Conservation (phyloP, 2,797 vertebrate genomes). For the Schizopygopsis malacanthus region DNA sequence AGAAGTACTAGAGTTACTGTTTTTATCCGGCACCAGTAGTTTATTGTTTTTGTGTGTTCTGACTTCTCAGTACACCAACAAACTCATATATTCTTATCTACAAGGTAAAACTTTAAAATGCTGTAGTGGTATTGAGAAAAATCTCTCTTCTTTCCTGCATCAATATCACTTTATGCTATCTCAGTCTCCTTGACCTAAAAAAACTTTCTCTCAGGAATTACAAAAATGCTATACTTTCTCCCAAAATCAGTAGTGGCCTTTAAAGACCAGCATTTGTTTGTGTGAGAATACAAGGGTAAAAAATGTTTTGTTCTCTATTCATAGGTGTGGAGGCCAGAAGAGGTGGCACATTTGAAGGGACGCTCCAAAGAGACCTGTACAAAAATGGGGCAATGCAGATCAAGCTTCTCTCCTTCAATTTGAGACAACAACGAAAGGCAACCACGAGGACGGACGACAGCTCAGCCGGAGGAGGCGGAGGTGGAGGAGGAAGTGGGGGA, state of each 20-base stretch:
- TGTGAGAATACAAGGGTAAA: conserved; percentile 29
- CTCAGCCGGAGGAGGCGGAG: conserved; percentile 69
- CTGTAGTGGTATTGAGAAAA: background rate
- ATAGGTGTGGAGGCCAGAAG: conserved; percentile 59
- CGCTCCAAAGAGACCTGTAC: conserved; percentile 57
- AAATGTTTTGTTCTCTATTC: conserved; percentile 57
- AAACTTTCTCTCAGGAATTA: background rate
- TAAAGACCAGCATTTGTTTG: conserved; percentile 18
- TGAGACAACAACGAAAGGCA: conserved; percentile 72
- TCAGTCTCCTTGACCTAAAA: conserved; percentile 14
- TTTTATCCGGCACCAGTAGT: background rate
- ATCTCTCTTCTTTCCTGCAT: background rate
- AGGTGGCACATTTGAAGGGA: conserved; percentile 54
- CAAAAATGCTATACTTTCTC: background rate
- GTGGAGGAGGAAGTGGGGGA: conserved; percentile 60
- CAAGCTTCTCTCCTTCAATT: conserved; percentile 66
- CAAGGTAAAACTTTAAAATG: background rate
- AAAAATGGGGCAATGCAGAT: conserved; percentile 75
- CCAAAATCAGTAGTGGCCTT: background rate
- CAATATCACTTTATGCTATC: background rate
- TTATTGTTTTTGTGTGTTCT: background rate
- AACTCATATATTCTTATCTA: background rate
- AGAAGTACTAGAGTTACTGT: background rate
- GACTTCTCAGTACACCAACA: background rate
- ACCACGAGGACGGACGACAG: conserved; percentile 75